phyloP scores from a whole-genome alignment of 2,797 vertebrate genomes.

The Pipistrellus nathusii region DNA sequence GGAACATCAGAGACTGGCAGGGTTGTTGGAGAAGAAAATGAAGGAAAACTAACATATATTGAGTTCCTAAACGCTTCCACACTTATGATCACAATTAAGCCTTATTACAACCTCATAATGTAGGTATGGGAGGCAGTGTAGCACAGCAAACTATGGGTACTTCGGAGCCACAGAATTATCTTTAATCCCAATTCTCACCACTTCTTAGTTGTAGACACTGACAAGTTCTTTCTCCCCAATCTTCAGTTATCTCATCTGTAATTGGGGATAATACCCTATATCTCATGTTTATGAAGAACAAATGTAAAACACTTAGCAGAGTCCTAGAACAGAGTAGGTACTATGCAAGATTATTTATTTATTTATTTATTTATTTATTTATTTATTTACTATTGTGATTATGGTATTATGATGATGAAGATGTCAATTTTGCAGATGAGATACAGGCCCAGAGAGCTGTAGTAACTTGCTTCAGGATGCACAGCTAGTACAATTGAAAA shows the following conservation, averaged over 20 bases:
- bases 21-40: neutral
- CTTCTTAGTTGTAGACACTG: neutral
- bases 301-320: neutral
- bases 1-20: slow-evolving; percentile 42
- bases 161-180: neutral
- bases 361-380: neutral
- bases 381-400: neutral
- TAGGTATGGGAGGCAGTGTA: neutral
- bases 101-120: neutral
- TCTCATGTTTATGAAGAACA: neutral
- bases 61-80: slow-evolving; percentile 12
- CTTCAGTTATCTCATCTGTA: neutral
- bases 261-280: neutral
- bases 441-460: neutral
- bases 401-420: neutral
- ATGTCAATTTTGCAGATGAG: neutral
- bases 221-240: neutral
- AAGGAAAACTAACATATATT: slow-evolving; percentile 55
- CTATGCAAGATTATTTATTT: neutral
- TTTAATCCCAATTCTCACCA: neutral
- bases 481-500: neutral
- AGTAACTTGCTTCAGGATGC: neutral
- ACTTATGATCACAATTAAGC: neutral
- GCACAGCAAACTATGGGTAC: neutral
- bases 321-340: neutral